Base-by-base conservation (phyloP, 1,140 invertebrate genomes). In the Eriocheir sinensis region DNA sequence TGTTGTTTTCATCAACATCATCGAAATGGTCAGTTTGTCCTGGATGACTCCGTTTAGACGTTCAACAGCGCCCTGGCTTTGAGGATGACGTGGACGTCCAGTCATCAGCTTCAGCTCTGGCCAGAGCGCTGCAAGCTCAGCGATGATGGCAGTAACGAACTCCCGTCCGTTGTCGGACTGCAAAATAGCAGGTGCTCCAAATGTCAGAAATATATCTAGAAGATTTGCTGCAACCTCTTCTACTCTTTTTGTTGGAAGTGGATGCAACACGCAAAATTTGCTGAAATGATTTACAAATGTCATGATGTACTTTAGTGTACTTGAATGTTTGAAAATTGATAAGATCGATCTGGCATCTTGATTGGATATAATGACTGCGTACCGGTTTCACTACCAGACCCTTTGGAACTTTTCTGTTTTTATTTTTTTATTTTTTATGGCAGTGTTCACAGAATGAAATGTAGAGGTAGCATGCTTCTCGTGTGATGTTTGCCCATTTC, bases 191-290 rank as follows among this genome's bases (percentile, higher is more conserved):
- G n/a, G n/a, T n/a, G n/a, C n/a, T n/a, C n/a, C n/a, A n/a, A 89
- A 36, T 89, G 86, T 89, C 86, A 89, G 86, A 44, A 89, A 89
- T 34, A 89, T 89, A 44, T 89, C 86, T 89, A 89, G 32, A 89
- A 89, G 38, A 36, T 89, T 44, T 34, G 34, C 41, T 89, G 34
- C 3, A 32, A 85, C 81, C 30, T 85, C 81, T 85, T 85, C 81
- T 85, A 9, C 30, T n/a, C 81, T 85, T 85, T 85, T 85, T 85
- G 9, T 21, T 32, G 8, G 21, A 85, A 85, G 30, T 32, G 30
- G 81, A 91, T 41, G 81, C 81, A 32, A 85, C 17, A 85, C 30
- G 30, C 9, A 85, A 85, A 85, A 85, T 85, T 32, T 85, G 81
- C 30, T 85, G 81, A 85, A 85, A 32, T 85, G 81, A 85, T 85